Base-by-base conservation (phyloP, 2,888 invertebrate genomes). In the Seladonia tumulorum region DNA sequence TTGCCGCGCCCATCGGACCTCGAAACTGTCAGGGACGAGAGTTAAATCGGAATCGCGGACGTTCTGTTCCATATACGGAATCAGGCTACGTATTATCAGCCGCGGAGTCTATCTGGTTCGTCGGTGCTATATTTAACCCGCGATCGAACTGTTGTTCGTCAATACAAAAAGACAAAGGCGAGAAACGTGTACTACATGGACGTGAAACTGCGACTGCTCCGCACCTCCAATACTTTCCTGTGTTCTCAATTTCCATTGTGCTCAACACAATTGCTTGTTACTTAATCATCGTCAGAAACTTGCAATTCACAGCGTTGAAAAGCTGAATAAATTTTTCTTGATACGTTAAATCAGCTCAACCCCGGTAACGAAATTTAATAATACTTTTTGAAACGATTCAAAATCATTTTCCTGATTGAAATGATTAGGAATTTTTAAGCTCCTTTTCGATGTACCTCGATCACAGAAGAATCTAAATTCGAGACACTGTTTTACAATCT, bases 11-110 rank as follows among this genome's bases (percentile, higher is more conserved):
- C 76, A 25, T 70, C 49, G 45, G 63, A 72, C 68, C 71, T 57
- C 39, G 82, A 82, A 68, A 83, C 76, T 70, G 79, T 74, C 53
- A 86, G 76, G 57, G 8, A 22, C 82, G 39, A 53, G 82, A 49
- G 79, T 83, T 88, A 88, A 90, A 90, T 81, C 74, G 79, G 82
- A 87, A 66, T 71, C 70, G 57, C 68, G 81, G 68, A 68, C 70
- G 63, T 71, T 75, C 29, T 60, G 72, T 79, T 70, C 75, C 49
- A 66, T 73, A 75, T 79, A 76, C 76, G n/a, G 74, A 79, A 88
- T 66, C 66, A 70, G 63, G 47, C 79, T 81, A 35, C 35, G 53
- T 74, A 80, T 73, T 79, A 79, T 73, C 76, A 63, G 74, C 66
- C 8, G 10, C 49, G 47, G 42, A 57, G 74, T 86, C 60, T 78